phyloP scores from a whole-genome alignment of 2,888 invertebrate genomes.

The Augiades crinisus region DNA sequence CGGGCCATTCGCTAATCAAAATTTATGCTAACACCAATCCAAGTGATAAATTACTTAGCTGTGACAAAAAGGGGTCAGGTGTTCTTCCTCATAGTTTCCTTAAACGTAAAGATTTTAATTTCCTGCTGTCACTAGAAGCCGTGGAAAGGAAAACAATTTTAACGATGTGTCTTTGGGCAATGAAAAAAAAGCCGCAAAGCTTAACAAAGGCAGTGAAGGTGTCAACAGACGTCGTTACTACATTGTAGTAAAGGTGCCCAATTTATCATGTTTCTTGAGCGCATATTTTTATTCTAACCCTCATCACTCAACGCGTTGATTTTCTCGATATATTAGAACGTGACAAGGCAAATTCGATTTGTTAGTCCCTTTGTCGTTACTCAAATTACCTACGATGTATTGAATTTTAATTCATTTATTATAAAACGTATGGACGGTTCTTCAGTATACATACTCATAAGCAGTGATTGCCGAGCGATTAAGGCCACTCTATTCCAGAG shows the following conservation, averaged over 20 bases:
- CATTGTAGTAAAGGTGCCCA: not conserved
- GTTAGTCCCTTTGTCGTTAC: not conserved
- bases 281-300: not conserved
- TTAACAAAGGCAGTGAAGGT: not conserved
- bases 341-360: not conserved
- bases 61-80: not conserved
- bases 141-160: not conserved
- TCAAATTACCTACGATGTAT: not conserved
- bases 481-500: no score
- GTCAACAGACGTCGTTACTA: not conserved
- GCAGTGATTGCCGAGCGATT: no score
- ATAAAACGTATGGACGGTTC: no score
- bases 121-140: not conserved
- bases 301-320: not conserved
- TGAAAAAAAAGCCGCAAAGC: not conserved
- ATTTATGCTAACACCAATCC: constrained; percentile 10
- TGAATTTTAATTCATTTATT: no score
- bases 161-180: not conserved
- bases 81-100: constrained; percentile 9
- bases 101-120: constrained; percentile 2
- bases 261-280: constrained; percentile 9
- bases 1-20: constrained; percentile 12
- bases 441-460: no score
- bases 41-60: constrained; percentile 8
- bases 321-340: not conserved